A percentile compares a stretch with the other conserved stretches of the same genome.
Evolutionary conservation across 1,140 invertebrate genomes (phyloP).

Genomic region (Vanessa atalanta): DNA sequence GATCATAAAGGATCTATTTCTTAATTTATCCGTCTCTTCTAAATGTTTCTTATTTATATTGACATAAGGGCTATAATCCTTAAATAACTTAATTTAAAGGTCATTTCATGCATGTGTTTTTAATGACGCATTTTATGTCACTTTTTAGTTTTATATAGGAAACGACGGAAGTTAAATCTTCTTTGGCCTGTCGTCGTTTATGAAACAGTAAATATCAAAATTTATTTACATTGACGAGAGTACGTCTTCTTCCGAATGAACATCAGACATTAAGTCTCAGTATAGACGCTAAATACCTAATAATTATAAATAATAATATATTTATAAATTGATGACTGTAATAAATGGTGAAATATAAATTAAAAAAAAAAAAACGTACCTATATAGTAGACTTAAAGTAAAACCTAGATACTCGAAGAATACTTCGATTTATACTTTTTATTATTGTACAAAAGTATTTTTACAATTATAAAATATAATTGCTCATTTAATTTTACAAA

Average conservation of each 20-base stretch:
- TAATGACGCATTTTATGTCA: constrained; percentile 5
- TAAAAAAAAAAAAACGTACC: no score
- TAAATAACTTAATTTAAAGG: neutral
- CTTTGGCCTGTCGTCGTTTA: neutral
- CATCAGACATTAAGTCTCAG: no score
- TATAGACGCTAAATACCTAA: no score
- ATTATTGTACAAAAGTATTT: no score
- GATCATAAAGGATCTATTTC: neutral
- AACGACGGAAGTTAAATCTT: neutral
- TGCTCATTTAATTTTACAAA: no score
- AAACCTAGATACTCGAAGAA: no score
- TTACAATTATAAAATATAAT: no score
- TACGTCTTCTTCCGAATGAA: neutral
- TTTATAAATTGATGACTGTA: no score
- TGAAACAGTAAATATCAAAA: neutral
- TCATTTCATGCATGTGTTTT: constrained; percentile 7
- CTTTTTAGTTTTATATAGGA: neutral
- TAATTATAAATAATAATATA: no score
- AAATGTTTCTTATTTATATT: neutral
- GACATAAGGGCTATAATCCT: neutral
- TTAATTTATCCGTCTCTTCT: neutral
- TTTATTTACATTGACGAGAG: neutral
- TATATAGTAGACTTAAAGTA: no score
- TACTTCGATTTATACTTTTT: no score
- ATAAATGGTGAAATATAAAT: no score